Evolutionary conservation across 2,888 invertebrate genomes (phyloP), one percentile per base, ranked within the genome.

Genomic region (Odontocerum albicorne): DNA sequence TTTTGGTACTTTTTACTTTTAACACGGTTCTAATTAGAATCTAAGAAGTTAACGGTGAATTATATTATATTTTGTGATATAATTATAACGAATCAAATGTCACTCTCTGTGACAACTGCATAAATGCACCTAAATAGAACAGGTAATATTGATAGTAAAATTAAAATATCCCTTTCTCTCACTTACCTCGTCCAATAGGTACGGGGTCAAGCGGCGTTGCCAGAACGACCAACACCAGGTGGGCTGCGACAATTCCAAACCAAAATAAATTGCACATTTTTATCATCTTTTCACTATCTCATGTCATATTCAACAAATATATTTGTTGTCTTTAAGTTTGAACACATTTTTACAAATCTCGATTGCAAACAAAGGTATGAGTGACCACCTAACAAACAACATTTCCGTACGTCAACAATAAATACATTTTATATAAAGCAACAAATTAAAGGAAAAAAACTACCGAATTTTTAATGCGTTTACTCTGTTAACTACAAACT

Each of bases 151-250:
- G n/a, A n/a, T n/a, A n/a, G n/a, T n/a, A n/a, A n/a, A n/a, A n/a
- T n/a, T n/a, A n/a, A n/a, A n/a, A n/a, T 45, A 47, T 45, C 40
- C 55, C 55, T 56, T 56, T 46, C 46, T 55, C 36, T 46, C 35
- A 32, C 56, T 56, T 44, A 57, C 57, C 57, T 57, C 57, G 47
- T 52, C 52, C 57, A 49, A 57, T 57, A 52, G 52, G 57, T 57
- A 57, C 57, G 47, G 57, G 57, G 57, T 57, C 57, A 57, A 57
- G 57, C 51, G 57, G 57, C 51, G 57, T 57, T 52, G 57, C 51
- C 57, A 57, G 40, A 52, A 57, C 39, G 46, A 22, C 33, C 22
- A 20, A 43, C 21, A 45, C 40, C 49, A 57, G 57, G 52, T 57
- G 52, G 49, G 52, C 56, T 33, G 51, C 39, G 38, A 51, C 52